phyloP scores from a whole-genome alignment of 2,888 invertebrate species.

The Zaprionus bogoriensis region DNA sequence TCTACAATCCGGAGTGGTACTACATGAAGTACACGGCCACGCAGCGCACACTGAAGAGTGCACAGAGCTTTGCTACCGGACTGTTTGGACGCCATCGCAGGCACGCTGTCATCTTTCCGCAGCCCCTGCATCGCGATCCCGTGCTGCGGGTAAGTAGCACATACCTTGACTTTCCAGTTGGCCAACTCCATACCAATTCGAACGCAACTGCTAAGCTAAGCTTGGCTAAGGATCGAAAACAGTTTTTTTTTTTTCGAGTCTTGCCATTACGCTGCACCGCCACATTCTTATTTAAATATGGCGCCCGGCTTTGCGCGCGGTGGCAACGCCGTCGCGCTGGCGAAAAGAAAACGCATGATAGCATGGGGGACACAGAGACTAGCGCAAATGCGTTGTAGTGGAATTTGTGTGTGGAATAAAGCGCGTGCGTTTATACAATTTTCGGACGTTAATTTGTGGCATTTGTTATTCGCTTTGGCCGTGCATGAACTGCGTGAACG shows the following conservation, averaged over 20 bases:
- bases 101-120: constrained; percentile 86
- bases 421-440: constrained; percentile 34
- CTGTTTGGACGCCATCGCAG: constrained; percentile 88
- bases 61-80: constrained; percentile 89
- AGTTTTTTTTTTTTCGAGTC: no score
- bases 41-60: constrained; percentile 90
- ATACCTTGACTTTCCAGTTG: no score
- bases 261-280: no score
- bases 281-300: background rate
- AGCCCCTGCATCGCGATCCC: constrained; percentile 86
- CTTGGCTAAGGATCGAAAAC: no score
- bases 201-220: no score
- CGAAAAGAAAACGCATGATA: constrained; percentile 9
- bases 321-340: constrained; percentile 14
- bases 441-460: constrained; percentile 9
- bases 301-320: background rate
- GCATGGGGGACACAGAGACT: constrained; percentile 15
- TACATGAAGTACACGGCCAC: constrained; percentile 91
- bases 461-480: constrained; percentile 32
- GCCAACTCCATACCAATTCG: no score
- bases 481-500: constrained; percentile 8
- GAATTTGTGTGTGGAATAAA: constrained; percentile 20
- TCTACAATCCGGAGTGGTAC: constrained; percentile 83
- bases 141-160: constrained; percentile 86
- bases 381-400: constrained; percentile 31